Evolutionary conservation across 2,888 invertebrate species (phyloP).

Genomic region (Oscheius sp.): DNA sequence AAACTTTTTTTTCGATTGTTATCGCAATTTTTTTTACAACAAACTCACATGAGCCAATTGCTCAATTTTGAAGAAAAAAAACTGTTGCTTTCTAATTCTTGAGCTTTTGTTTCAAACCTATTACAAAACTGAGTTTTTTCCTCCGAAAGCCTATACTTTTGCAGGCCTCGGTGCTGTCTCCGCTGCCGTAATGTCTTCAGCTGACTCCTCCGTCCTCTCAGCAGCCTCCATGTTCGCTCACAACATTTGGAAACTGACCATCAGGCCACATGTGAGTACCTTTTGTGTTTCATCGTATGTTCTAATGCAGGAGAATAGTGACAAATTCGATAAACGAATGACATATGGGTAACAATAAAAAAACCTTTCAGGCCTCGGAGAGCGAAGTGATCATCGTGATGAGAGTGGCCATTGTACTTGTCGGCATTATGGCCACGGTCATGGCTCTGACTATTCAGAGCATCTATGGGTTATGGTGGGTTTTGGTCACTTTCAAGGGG

Average conservation of each 20-base stretch:
- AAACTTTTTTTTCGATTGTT: too few species aligned
- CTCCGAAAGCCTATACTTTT: not conserved
- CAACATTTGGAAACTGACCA: slow-evolving; percentile 96
- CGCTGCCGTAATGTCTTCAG: slow-evolving; percentile 99
- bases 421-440: slow-evolving; percentile 89
- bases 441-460: slow-evolving; percentile 98
- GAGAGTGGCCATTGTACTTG: slow-evolving; percentile 89
- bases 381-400: slow-evolving; percentile 91
- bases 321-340: too few species aligned
- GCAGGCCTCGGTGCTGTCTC: slow-evolving; percentile 89
- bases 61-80: too few species aligned
- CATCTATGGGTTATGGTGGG: slow-evolving; percentile 91
- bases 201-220: slow-evolving; percentile 96
- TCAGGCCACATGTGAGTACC: slow-evolving; percentile 84
- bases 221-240: slow-evolving; percentile 99
- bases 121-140: not conserved
- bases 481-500: too few species aligned
- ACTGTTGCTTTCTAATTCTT: too few species aligned
- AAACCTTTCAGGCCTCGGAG: slow-evolving; percentile 84
- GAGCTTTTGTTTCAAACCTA: not conserved
- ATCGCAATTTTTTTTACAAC: too few species aligned
- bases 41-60: too few species aligned
- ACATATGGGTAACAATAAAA: not conserved
- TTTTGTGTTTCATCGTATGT: not conserved
- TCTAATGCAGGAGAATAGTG: too few species aligned